Percentiles rank a stretch among this genome's conserved stretches.
Conservation (phyloP, 2,113 vertebrate genomes). For the Crotophaga sulcirostris region DNA sequence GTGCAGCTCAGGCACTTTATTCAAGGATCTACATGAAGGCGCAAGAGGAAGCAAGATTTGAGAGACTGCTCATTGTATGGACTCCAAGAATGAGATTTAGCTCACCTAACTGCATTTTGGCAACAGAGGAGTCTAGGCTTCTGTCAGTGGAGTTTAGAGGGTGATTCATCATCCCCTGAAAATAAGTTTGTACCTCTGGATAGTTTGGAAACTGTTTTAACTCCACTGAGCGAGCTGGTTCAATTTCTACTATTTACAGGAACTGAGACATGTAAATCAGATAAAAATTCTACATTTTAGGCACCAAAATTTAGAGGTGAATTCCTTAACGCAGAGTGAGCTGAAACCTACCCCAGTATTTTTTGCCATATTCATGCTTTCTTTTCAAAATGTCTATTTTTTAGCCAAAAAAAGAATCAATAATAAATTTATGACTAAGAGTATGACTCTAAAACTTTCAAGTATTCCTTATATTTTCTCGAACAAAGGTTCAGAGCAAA, state of each 20-base stretch:
- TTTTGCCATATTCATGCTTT: neutral
- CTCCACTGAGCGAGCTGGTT: neutral
- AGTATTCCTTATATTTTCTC: neutral
- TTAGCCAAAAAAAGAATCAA: neutral
- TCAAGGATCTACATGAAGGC: neutral
- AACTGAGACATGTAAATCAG: neutral
- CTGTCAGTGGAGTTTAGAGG: neutral
- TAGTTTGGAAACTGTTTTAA: neutral
- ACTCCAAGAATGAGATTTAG: neutral
- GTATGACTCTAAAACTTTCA: neutral
- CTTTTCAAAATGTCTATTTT: neutral
- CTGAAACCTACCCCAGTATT: neutral
- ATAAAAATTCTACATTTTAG: neutral
- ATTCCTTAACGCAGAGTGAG: neutral
- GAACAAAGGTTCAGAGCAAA: neutral
- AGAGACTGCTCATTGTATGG: neutral
- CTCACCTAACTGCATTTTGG: neutral
- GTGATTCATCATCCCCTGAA: neutral
- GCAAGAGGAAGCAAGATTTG: neutral
- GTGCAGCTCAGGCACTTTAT: neutral
- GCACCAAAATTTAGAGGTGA: neutral
- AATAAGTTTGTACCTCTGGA: neutral
- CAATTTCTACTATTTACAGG: neutral
- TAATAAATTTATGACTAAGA: neutral
- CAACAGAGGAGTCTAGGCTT: neutral